Percentiles rank a stretch among this genome's conserved stretches.
These are phyloP conservation scores for Globia sparganii DNA, from an alignment of 2,888 invertebrate genomes.

Conservation along the genomic window DNA sequence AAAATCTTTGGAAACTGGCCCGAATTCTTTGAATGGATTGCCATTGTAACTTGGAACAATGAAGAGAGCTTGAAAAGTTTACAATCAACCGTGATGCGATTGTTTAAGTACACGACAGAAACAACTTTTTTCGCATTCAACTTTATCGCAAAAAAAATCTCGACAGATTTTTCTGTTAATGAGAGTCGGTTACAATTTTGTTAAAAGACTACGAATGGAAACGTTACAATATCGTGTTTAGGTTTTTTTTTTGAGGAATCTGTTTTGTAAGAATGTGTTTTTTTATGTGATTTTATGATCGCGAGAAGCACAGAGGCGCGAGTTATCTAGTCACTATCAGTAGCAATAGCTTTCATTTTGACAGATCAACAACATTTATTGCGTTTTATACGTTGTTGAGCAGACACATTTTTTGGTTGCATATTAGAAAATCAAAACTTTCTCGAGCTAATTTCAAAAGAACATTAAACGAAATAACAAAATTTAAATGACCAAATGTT, in stretches of 20 bases:
- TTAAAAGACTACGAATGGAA: conserved; percentile 1
- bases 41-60: conserved; percentile 58
- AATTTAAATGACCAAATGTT: too few relatives aligned
- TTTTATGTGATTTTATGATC: neutral
- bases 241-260: neutral
- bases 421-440: too few relatives aligned
- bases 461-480: too few relatives aligned
- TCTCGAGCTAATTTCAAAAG: too few relatives aligned
- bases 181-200: conserved; percentile 30
- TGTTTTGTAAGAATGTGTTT: neutral
- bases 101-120: conserved; percentile 58
- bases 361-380: too few relatives aligned
- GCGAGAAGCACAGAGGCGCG: neutral
- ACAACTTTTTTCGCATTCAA: conserved; percentile 48
- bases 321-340: too few relatives aligned
- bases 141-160: conserved; percentile 44
- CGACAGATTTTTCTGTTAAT: conserved; percentile 28
- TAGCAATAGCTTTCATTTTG: too few relatives aligned
- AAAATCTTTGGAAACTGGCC: conserved; percentile 22
- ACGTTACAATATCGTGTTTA: conserved; percentile 4
- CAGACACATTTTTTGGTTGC: too few relatives aligned
- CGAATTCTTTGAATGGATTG: conserved; percentile 49
- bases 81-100: conserved; percentile 64
- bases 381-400: too few relatives aligned
- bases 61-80: conserved; percentile 52